These are phyloP conservation scores for Psophia crepitans DNA, from an alignment of 2,113 vertebrate species.

Conservation along the genomic window DNA sequence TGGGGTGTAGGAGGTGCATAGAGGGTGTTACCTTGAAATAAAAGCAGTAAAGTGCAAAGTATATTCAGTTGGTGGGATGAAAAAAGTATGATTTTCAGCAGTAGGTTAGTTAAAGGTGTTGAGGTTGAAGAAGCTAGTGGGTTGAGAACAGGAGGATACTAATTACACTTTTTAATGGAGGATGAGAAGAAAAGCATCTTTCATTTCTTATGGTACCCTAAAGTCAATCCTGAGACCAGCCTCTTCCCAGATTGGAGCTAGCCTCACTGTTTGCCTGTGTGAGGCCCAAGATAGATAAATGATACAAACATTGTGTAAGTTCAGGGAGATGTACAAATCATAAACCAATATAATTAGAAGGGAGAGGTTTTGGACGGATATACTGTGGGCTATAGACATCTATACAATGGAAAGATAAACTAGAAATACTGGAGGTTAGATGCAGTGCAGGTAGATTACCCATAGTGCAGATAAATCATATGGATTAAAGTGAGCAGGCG, in stretches of 20 bases:
- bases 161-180: background rate
- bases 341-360: constrained; percentile 70
- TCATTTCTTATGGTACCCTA: background rate
- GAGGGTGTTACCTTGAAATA: background rate
- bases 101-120: background rate
- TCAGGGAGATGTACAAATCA: constrained; percentile 60
- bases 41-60: background rate
- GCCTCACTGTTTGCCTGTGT: background rate
- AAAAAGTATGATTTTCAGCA: background rate
- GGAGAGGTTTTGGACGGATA: constrained; percentile 74
- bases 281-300: constrained; percentile 49
- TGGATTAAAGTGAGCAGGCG: constrained; percentile 41
- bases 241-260: background rate
- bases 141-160: background rate
- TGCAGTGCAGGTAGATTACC: constrained; percentile 64
- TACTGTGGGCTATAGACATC: constrained; percentile 70
- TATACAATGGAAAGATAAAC: constrained; percentile 71
- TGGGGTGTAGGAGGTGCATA: background rate
- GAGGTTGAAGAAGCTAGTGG: background rate
- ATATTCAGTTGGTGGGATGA: background rate
- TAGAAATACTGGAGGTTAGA: constrained; percentile 71
- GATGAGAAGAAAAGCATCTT: background rate
- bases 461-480: constrained; percentile 60
- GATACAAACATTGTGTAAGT: constrained; percentile 21
- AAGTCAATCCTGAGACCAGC: background rate